Conservation (phyloP, 2,113 vertebrate species). For the Mus spicilegus region DNA sequence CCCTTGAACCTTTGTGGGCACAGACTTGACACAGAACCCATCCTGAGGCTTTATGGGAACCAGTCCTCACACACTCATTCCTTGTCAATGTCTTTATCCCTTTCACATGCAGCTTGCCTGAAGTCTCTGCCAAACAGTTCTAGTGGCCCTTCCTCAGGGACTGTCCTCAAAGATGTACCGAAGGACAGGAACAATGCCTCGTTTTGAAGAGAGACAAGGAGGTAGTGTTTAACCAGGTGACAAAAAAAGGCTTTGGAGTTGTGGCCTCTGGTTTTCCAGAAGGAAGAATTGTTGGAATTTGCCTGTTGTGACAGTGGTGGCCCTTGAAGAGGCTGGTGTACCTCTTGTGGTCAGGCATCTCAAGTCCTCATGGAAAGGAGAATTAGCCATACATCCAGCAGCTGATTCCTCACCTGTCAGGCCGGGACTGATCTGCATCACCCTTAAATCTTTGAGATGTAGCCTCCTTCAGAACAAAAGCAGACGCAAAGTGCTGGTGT, state of each 20-base stretch:
- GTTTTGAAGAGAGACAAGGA: conserved; percentile 37
- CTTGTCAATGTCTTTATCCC: neutral
- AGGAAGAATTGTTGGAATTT: neutral
- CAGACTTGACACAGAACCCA: neutral
- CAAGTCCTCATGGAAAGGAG: neutral
- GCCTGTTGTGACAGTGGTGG: neutral
- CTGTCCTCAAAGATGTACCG: neutral
- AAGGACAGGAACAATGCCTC: neutral
- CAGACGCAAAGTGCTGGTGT: neutral
- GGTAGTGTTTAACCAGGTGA: neutral
- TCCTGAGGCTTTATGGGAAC: neutral
- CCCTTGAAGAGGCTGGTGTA: neutral
- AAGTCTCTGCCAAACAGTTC: neutral
- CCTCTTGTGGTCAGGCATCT: neutral
- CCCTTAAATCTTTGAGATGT: neutral
- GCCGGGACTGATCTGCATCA: neutral
- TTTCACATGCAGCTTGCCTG: neutral
- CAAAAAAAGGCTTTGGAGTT: neutral
- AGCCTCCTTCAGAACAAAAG: neutral
- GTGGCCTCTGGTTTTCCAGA: conserved; percentile 1
- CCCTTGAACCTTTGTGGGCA: neutral
- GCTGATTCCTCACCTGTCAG: fast-evolving
- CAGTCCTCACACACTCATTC: neutral
- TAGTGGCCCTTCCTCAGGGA: neutral
- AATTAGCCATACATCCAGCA: neutral